phyloP scores from a whole-genome alignment of 2,888 invertebrate species.

The Drosophila borealis region DNA sequence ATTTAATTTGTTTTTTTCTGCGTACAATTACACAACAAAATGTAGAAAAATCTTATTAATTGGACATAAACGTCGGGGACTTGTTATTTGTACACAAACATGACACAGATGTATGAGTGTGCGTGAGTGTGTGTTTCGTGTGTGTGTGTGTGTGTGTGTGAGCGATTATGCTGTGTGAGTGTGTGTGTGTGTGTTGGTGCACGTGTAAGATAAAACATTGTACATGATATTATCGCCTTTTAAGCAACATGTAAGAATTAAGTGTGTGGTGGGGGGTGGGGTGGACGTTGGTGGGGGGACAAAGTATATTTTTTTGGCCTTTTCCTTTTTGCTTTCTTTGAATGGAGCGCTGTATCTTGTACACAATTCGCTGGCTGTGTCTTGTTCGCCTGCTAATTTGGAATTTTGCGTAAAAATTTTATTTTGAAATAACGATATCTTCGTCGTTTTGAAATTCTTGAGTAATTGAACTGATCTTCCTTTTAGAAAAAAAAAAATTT shows the following conservation, averaged over 20 bases:
- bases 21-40: conserved; percentile 46
- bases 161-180: conserved; percentile 1
- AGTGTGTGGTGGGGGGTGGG: conserved; percentile 7
- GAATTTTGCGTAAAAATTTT: conserved; percentile 31
- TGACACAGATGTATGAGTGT: conserved; percentile 34
- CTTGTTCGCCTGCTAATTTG: conserved; percentile 36
- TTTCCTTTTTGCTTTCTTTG: conserved; percentile 20
- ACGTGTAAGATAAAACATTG: conserved; percentile 64
- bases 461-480: conserved; percentile 34
- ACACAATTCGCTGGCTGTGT: conserved; percentile 14
- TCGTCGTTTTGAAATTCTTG: conserved; percentile 2
- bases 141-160: conserved; percentile 8
- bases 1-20: conserved; percentile 28
- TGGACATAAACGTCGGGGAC: conserved; percentile 68
- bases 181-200: conserved; percentile 24
- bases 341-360: conserved; percentile 55
- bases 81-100: conserved; percentile 47
- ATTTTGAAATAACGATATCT: neutral
- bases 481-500: conserved; percentile 3
- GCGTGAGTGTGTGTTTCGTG: conserved; percentile 23
- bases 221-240: conserved; percentile 71
- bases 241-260: conserved; percentile 47
- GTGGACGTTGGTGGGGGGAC: conserved; percentile 9
- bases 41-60: conserved; percentile 43
- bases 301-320: conserved; percentile 9